Evolutionary conservation across 2,797 vertebrate species (phyloP), one percentile per base, ranked within the genome.

Genomic region (Ctenopoma multispine): DNA sequence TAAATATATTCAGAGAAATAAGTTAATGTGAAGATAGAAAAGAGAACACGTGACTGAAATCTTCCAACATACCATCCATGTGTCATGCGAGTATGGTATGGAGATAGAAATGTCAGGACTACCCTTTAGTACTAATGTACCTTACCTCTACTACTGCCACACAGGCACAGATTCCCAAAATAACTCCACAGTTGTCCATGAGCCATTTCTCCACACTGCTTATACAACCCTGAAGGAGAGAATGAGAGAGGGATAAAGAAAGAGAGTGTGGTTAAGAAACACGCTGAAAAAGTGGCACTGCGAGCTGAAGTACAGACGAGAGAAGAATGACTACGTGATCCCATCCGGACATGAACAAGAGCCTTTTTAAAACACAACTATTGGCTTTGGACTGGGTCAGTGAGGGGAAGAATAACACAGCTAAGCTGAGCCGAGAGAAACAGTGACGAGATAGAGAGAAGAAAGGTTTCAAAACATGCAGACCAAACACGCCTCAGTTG

Each of bases 91-190:
- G 2, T 7, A 34, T 34, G 31, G 31, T 34, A 34, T 34, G 5
- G 8, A 34, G 31, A 34, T 4, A 24, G 31, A 34, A 34, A 34
- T 6, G 4, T 34, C 31, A 34, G 31, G 31, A 6, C 31, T 34
- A 24, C 24, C 24, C 24, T 24, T 24, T 24, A 24, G 24, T 24
- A 24, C 24, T 24, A 24, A 24, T 24, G 24, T 24, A n/a, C n/a
- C n/a, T n/a, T n/a, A n/a, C 89, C 96, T 99, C 97, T 13, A 96
- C 84, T 43, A 97, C 90, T 5, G 95, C 97, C 44, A 99, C 94
- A 44, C 93, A 94, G 0, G 93, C 87, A 70, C 96, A 96, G 81
- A 97, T 94, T 38, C 97, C 97, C 58, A 99, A 92, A 92, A 99
- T 96, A 87, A 97, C 75, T 72, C 95, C 96, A 65, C 93, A 93